phyloP scores from a whole-genome alignment of 2,888 invertebrate genomes.

The Priocnemis perturbator region DNA sequence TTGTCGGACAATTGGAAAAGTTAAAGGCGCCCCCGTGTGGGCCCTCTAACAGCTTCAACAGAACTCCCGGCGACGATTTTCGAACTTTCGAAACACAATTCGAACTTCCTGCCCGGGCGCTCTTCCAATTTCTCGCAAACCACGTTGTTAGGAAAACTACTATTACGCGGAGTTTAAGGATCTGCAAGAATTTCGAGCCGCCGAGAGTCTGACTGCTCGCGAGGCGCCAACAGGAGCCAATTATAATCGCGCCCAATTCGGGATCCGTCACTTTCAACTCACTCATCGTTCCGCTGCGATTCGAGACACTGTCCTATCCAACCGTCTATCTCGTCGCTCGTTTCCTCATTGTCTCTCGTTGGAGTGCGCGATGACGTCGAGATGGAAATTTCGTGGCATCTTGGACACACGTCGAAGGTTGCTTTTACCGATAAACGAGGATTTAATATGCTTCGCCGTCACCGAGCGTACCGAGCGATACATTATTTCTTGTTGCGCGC shows the following conservation, averaged over 20 bases:
- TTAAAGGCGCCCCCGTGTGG: slow-evolving; percentile 1
- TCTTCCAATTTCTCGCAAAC: slow-evolving; percentile 5
- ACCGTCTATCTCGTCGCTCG: too few relatives aligned
- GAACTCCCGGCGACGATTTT: slow-evolving; percentile 5
- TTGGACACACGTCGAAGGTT: too few relatives aligned
- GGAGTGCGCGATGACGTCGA: too few relatives aligned
- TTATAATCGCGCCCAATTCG: background rate
- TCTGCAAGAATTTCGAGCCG: too few relatives aligned
- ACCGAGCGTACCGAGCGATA: background rate
- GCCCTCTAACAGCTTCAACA: background rate
- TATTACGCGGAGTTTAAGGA: too few relatives aligned
- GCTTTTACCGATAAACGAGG: background rate
- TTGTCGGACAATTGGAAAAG: slow-evolving; percentile 4
- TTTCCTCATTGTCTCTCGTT: too few relatives aligned
- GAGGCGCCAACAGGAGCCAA: background rate
- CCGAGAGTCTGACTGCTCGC: background rate
- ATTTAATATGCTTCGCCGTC: slow-evolving; percentile 5
- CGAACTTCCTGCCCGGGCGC: background rate
- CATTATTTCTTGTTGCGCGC: slow-evolving; percentile 5
- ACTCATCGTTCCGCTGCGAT: too few relatives aligned
- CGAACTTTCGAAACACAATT: slow-evolving; percentile 7
- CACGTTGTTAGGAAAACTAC: too few relatives aligned
- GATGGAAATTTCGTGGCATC: too few relatives aligned
- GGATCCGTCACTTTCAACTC: background rate
- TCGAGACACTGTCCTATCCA: too few relatives aligned